phyloP scores from a whole-genome alignment of 2,888 invertebrate genomes.

The Dorcus parallelipipedus region DNA sequence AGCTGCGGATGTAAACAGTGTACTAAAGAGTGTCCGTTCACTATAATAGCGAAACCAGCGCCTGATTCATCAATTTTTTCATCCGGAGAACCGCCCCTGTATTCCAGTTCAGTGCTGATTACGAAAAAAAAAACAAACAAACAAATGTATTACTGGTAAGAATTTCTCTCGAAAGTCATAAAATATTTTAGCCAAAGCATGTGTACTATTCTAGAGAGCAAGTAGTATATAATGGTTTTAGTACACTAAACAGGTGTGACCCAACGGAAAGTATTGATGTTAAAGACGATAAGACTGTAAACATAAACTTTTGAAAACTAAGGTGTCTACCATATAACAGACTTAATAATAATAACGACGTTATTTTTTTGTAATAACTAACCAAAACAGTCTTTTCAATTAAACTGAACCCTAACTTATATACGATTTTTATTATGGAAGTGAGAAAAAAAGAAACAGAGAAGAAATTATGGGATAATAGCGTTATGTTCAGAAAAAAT shows the following conservation, averaged over 20 bases:
- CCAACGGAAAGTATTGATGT: not conserved
- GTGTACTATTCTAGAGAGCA: slow-evolving; percentile 38
- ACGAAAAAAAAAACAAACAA: too few species aligned
- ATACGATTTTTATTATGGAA: too few species aligned
- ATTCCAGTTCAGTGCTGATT: slow-evolving; percentile 66
- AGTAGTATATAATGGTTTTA: slow-evolving; percentile 30
- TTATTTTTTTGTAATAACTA: too few species aligned
- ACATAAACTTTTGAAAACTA: not conserved
- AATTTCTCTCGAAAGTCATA: too few species aligned
- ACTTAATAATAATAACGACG: too few species aligned
- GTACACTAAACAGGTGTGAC: not conserved
- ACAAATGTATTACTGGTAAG: too few species aligned
- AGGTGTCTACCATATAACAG: not conserved
- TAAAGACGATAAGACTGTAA: not conserved
- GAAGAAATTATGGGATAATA: too few species aligned
- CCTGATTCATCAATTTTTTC: slow-evolving; percentile 51
- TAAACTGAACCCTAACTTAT: too few species aligned
- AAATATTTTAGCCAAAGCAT: not conserved
- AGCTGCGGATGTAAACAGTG: slow-evolving; percentile 89
- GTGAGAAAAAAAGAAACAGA: too few species aligned
- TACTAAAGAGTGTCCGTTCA: slow-evolving; percentile 95
- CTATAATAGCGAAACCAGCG: slow-evolving; percentile 86
- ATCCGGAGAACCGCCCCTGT: slow-evolving; percentile 53
- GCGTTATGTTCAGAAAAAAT: too few species aligned
- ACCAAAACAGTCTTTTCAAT: too few species aligned